Evolutionary conservation across 2,113 vertebrate species (phyloP).

Genomic region (Nicator chloris): DNA sequence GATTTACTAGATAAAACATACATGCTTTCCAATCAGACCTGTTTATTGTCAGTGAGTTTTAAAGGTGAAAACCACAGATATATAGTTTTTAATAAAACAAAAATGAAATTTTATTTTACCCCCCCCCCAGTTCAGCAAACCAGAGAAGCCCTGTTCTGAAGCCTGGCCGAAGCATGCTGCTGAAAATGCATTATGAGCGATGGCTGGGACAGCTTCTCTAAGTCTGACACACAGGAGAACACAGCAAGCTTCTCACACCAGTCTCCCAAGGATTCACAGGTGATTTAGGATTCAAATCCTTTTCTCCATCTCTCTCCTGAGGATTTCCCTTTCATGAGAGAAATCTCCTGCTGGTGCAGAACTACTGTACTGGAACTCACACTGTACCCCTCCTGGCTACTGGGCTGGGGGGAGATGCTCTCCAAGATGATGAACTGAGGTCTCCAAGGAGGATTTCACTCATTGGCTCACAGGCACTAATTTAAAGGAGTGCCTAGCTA

Average conservation of each 20-base stretch:
- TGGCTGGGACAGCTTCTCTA: not conserved
- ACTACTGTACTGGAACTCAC: not conserved
- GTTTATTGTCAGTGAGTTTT: not conserved
- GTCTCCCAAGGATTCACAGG: not conserved
- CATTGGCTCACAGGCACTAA: not conserved
- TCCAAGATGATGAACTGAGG: not conserved
- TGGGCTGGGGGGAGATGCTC: not conserved
- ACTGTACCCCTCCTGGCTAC: not conserved
- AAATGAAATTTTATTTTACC: not conserved
- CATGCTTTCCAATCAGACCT: not conserved
- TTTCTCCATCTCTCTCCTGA: not conserved
- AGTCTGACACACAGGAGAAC: not conserved
- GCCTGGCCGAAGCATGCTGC: fast-evolving
- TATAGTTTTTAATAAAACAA: not conserved
- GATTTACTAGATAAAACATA: not conserved
- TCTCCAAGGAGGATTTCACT: not conserved
- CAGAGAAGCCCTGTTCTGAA: not conserved
- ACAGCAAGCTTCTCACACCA: not conserved
- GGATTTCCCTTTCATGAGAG: not conserved
- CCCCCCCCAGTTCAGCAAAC: not conserved
- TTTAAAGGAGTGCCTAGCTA: not conserved
- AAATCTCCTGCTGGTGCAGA: not conserved
- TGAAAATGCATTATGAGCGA: fast-evolving
- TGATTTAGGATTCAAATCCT: conserved; percentile 10
- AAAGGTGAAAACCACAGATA: not conserved